phyloP scores from a whole-genome alignment of 92 coral and sea anemone species.

The Epizoanthus stellaris region DNA sequence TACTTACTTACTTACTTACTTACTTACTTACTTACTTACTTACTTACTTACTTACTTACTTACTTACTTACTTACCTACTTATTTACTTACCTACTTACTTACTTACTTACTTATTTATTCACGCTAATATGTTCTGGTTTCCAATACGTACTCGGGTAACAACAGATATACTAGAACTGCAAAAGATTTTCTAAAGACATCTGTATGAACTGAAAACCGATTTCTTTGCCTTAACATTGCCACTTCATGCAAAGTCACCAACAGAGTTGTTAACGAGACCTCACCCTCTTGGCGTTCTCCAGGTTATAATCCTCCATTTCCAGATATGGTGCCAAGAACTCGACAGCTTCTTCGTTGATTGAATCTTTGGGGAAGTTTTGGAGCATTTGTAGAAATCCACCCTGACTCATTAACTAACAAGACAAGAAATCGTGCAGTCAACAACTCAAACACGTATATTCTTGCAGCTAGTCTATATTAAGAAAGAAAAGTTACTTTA shows the following conservation, averaged over 20 bases:
- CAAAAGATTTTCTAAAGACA: too few species aligned
- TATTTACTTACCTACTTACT: too few species aligned
- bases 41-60: too few species aligned
- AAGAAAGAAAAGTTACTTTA: too few species aligned
- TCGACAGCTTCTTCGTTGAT: slow-evolving; percentile 97
- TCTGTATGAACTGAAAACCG: not conserved
- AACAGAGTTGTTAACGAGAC: not conserved
- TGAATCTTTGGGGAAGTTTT: slow-evolving; percentile 88
- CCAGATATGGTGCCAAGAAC: slow-evolving; percentile 90
- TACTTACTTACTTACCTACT: too few species aligned
- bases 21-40: too few species aligned
- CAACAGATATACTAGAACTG: too few species aligned
- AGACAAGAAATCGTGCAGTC: not conserved
- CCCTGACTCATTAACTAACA: slow-evolving; percentile 92
- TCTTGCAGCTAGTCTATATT: not conserved
- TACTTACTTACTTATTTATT: too few species aligned
- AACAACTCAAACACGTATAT: not conserved
- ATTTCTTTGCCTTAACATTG: not conserved
- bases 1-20: too few species aligned
- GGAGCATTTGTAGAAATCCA: slow-evolving; percentile 77
- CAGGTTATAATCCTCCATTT: slow-evolving; percentile 88
- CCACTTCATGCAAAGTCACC: not conserved
- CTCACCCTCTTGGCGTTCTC: slow-evolving; percentile 96
- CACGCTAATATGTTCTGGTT: too few species aligned
- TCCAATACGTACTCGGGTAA: too few species aligned